Conservation (phyloP, 2,797 vertebrate species). For the Pteropus rufus region DNA sequence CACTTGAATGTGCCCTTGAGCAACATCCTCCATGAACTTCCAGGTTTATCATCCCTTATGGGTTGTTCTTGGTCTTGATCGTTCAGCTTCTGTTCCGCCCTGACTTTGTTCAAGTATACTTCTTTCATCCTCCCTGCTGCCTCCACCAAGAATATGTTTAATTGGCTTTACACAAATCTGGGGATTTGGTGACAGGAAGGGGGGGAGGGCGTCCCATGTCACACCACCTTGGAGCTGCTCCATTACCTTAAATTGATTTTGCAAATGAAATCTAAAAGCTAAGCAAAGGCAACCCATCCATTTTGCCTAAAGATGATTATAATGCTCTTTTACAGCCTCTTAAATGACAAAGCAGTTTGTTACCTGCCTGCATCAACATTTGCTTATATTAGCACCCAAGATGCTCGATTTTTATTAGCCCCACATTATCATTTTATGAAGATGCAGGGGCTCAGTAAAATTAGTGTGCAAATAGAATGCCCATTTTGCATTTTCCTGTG, state of each 20-base stretch:
- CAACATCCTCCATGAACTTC: background rate
- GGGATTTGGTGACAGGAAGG: background rate
- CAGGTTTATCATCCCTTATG: background rate
- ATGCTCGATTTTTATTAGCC: slow-evolving; percentile 91
- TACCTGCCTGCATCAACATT: slow-evolving; percentile 87
- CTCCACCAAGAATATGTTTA: slow-evolving; percentile 51
- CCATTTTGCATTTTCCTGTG: slow-evolving; percentile 93
- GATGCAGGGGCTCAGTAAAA: slow-evolving; percentile 86
- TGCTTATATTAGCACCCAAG: slow-evolving; percentile 84
- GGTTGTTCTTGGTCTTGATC: background rate
- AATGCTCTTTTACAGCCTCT: slow-evolving; percentile 82
- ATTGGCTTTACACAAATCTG: slow-evolving; percentile 48
- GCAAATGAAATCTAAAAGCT: slow-evolving; percentile 86
- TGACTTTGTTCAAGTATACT: background rate
- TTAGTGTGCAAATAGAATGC: slow-evolving; percentile 90
- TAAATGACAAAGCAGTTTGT: slow-evolving; percentile 88
- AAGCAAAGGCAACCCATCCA: slow-evolving; percentile 83
- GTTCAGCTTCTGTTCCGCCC: background rate
- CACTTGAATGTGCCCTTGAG: background rate
- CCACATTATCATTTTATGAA: slow-evolving; percentile 85
- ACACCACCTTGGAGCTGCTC: slow-evolving; percentile 80
- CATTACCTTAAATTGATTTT: slow-evolving; percentile 84
- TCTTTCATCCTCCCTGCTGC: background rate
- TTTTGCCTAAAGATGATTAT: slow-evolving; percentile 86
- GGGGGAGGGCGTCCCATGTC: slow-evolving; percentile 74